Percentiles rank a stretch among this genome's conserved stretches.
These are phyloP conservation scores for Poecilia wingei DNA, from an alignment of 2,797 vertebrate species.

Conservation along the genomic window DNA sequence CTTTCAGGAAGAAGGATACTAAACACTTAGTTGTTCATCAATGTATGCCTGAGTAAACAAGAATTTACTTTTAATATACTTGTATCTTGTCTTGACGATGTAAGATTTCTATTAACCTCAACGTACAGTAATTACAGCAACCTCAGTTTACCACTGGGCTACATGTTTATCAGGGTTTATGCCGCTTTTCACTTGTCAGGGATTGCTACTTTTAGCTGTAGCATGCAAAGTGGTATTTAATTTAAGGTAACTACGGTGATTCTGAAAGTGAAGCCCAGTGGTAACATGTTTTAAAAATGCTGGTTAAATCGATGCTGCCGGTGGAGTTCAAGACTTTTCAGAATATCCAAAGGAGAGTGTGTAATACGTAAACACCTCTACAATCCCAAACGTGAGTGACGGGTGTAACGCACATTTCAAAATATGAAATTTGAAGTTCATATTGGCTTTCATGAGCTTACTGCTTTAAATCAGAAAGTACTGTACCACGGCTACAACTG, in stretches of 20 bases:
- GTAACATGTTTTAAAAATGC: neutral
- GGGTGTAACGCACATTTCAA: neutral
- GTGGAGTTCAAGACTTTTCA: neutral
- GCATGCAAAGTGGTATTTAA: neutral
- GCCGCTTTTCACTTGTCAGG: neutral
- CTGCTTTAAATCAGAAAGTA: constrained; percentile 27
- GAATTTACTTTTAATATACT: no score
- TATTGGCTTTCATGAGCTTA: constrained; percentile 11
- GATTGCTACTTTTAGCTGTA: neutral
- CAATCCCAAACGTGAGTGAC: neutral
- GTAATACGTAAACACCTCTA: neutral
- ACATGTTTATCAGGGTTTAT: neutral
- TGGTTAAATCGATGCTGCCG: neutral
- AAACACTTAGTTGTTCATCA: no score
- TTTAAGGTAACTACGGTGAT: neutral
- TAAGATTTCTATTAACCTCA: no score
- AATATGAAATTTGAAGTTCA: constrained; percentile 1
- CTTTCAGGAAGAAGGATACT: no score
- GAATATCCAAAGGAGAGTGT: neutral
- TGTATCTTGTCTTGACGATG: no score
- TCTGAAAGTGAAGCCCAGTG: neutral
- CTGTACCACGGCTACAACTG: constrained; percentile 30
- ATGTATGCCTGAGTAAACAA: no score
- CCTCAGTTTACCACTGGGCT: no score
- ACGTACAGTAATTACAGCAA: no score